A percentile compares a stretch with the other conserved stretches of the same genome.
Evolutionary conservation across 1,140 invertebrate genomes (phyloP).

Genomic region (Ectropis grisescens): DNA sequence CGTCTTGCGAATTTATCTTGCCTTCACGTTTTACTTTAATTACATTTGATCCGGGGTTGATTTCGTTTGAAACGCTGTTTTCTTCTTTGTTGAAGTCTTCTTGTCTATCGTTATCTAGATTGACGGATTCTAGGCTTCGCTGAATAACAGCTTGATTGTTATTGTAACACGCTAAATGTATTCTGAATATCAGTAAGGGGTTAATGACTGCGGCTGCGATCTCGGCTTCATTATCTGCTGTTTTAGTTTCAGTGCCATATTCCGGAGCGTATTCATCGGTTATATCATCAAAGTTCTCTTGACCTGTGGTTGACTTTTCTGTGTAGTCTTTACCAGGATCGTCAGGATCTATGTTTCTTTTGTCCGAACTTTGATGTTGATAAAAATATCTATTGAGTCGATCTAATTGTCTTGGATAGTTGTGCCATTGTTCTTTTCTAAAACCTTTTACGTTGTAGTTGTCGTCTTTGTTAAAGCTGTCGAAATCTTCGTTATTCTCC

Average conservation of each 20-base stretch:
- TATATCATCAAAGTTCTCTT: constrained; percentile 18
- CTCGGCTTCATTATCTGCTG: no score
- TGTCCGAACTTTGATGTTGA: constrained; percentile 17
- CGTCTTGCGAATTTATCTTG: no score
- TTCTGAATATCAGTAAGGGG: constrained; percentile 48
- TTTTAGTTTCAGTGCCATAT: no score
- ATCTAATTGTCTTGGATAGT: constrained; percentile 50
- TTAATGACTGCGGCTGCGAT: constrained; percentile 6
- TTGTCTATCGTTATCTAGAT: no score
- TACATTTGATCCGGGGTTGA: constrained; percentile 18
- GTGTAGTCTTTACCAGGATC: constrained; percentile 14
- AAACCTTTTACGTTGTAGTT: constrained; percentile 38
- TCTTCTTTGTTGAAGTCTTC: no score
- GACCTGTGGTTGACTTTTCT: no score
- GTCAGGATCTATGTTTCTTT: constrained; percentile 16
- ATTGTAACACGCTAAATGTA: constrained; percentile 42
- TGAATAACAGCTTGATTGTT: no score
- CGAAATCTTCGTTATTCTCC: constrained; percentile 10
- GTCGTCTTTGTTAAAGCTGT: constrained; percentile 23
- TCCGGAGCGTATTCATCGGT: constrained; percentile 30
- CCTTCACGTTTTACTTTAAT: constrained; percentile 32
- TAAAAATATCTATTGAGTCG: constrained; percentile 40
- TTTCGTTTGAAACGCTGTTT: constrained; percentile 18
- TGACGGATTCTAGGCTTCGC: no score
- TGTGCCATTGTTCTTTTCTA: constrained; percentile 55